Conservation (phyloP, 2,888 invertebrate genomes). For the Hecatera dysodea region DNA sequence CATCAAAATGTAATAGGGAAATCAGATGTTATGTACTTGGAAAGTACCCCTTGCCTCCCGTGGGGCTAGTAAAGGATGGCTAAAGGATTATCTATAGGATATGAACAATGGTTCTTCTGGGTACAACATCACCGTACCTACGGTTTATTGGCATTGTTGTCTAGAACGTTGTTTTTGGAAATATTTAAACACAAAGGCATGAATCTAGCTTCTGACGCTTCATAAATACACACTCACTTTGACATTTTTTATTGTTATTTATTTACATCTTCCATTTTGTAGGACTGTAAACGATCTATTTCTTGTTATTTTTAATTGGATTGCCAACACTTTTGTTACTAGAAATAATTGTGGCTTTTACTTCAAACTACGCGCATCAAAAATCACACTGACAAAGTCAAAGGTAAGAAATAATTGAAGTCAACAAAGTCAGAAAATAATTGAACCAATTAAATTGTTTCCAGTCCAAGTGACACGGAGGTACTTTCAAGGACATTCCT, state of each 20-base stretch:
- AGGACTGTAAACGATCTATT: too few species aligned
- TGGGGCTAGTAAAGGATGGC: conserved; percentile 35
- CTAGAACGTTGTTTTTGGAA: background rate
- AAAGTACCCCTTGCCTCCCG: conserved; percentile 16
- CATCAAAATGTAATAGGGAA: conserved; percentile 52
- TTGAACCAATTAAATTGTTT: conserved; percentile 37
- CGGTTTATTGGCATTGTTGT: background rate
- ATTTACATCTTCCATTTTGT: too few species aligned
- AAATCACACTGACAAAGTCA: background rate
- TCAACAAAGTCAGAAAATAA: background rate
- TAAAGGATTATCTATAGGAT: conserved; percentile 41
- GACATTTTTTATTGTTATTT: too few species aligned
- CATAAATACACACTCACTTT: background rate
- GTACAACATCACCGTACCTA: background rate
- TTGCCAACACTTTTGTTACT: background rate
- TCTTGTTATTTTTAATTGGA: too few species aligned
- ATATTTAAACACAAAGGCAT: background rate
- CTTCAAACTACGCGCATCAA: background rate
- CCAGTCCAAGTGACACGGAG: conserved; percentile 11
- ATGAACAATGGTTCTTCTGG: background rate
- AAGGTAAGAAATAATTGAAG: background rate
- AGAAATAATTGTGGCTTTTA: background rate
- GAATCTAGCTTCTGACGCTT: background rate
- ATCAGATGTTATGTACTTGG: conserved; percentile 44
- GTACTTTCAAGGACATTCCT: conserved; percentile 2